A percentile compares a stretch with the other conserved stretches of the same genome.
Conservation (phyloP, 2,113 vertebrate genomes). For the Laticauda laticaudata region DNA sequence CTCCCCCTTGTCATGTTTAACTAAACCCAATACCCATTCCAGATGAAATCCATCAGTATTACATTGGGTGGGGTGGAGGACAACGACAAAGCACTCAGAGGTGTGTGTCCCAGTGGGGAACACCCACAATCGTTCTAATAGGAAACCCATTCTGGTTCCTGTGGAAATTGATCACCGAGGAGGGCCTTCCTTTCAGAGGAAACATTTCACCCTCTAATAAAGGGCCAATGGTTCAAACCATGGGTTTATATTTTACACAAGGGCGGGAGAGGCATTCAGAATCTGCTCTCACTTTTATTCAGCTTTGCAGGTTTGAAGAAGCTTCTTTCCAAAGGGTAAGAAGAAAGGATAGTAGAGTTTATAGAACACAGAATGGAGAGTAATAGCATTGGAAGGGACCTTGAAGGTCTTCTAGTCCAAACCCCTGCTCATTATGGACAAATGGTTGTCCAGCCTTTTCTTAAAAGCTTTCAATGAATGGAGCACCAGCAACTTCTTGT, state of each 20-base stretch:
- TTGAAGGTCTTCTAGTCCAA: neutral
- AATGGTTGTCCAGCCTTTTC: neutral
- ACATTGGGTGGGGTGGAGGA: constrained; percentile 64
- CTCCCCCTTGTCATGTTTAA: constrained; percentile 78
- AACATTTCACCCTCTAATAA: constrained; percentile 2
- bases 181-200: constrained; percentile 47
- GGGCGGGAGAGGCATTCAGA: too few species aligned
- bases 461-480: neutral
- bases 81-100: constrained; percentile 86
- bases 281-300: neutral
- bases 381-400: neutral
- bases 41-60: constrained; percentile 89
- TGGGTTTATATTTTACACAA: neutral
- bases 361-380: neutral
- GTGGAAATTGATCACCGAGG: constrained; percentile 25
- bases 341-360: neutral
- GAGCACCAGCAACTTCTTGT: neutral
- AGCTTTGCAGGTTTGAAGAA: neutral
- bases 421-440: neutral
- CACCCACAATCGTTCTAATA: constrained; percentile 71
- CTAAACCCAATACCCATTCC: constrained; percentile 90
- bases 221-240: neutral
- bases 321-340: neutral
- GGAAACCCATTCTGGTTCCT: constrained; percentile 75
- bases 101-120: constrained; percentile 70